A percentile compares a stretch with the other conserved stretches of the same genome.
Evolutionary conservation across 2,888 invertebrate species (phyloP).

Genomic region (Oxytorus armatus): DNA sequence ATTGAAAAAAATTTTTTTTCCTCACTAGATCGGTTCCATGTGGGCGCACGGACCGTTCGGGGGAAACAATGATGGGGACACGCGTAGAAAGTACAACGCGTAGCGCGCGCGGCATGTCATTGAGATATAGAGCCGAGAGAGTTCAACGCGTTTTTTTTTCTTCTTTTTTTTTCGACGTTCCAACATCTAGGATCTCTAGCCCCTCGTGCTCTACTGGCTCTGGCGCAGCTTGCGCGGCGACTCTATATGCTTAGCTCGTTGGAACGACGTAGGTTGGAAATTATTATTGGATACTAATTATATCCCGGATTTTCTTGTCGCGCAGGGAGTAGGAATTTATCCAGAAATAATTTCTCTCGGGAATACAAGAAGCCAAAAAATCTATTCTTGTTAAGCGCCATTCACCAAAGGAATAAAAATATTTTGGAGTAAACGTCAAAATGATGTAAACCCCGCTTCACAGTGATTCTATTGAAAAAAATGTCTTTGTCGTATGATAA

Average conservation of each 20-base stretch:
- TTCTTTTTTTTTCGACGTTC: conserved; percentile 25
- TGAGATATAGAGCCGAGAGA: conserved; percentile 55
- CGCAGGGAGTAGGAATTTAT: not conserved
- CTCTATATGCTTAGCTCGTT: not conserved
- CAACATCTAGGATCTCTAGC: conserved; percentile 11
- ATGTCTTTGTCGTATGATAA: too few relatives aligned
- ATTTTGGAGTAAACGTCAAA: too few relatives aligned
- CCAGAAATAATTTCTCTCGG: not conserved
- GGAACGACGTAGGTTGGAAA: conserved; percentile 1
- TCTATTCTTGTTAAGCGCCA: not conserved
- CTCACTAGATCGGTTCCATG: conserved; percentile 53
- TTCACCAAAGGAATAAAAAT: too few relatives aligned
- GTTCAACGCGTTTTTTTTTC: conserved; percentile 35
- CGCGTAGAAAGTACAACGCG: conserved; percentile 35
- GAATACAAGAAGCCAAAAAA: not conserved
- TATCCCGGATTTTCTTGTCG: conserved; percentile 8
- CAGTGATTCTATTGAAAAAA: too few relatives aligned
- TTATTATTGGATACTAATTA: conserved; percentile 51
- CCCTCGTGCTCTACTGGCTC: not conserved
- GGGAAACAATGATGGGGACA: conserved; percentile 63
- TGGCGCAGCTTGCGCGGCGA: conserved; percentile 17
- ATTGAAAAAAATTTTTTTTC: conserved; percentile 22
- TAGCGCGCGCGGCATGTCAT: conserved; percentile 63
- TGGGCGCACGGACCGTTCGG: conserved; percentile 51
- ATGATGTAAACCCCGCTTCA: too few relatives aligned